Evolutionary conservation across 1,140 invertebrate species (phyloP).

Genomic region (Pachyrhynchus sulphureomaculatus): DNA sequence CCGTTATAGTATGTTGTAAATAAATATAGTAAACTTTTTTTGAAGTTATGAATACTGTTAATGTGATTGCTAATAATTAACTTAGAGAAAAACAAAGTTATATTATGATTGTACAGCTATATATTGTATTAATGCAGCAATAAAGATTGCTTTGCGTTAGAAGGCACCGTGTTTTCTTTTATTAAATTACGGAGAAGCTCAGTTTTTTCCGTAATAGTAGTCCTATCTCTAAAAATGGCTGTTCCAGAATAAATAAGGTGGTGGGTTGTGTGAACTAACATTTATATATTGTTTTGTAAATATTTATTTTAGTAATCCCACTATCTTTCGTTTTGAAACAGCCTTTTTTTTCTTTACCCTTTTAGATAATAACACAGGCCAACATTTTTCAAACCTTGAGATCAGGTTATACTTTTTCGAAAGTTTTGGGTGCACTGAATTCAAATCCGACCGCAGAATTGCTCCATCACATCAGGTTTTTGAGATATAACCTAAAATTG

Average conservation of each 20-base stretch:
- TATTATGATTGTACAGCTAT: constrained; percentile 40
- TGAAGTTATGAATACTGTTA: constrained; percentile 23
- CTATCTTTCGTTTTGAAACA: constrained; percentile 38
- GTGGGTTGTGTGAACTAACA: constrained; percentile 23
- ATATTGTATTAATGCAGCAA: constrained; percentile 48
- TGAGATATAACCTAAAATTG: background rate
- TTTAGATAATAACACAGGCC: background rate
- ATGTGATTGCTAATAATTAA: constrained; percentile 39
- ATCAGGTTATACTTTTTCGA: too few species aligned
- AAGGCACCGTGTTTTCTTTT: constrained; percentile 35
- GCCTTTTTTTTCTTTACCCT: constrained; percentile 33
- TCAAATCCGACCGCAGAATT: too few species aligned
- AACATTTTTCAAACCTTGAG: too few species aligned
- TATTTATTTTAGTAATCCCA: constrained; percentile 23
- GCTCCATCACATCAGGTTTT: too few species aligned
- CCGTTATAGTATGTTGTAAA: constrained; percentile 29
- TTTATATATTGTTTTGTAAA: constrained; percentile 6
- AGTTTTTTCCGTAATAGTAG: background rate
- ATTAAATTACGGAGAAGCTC: background rate
- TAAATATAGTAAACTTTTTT: constrained; percentile 23
- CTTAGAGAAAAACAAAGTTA: constrained; percentile 26
- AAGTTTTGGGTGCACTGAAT: too few species aligned
- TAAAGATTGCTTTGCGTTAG: constrained; percentile 51
- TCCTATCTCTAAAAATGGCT: constrained; percentile 50
- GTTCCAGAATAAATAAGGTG: constrained; percentile 46